Evolutionary conservation across 2,113 vertebrate genomes (phyloP).

Genomic region (Mormyrus lacerda): DNA sequence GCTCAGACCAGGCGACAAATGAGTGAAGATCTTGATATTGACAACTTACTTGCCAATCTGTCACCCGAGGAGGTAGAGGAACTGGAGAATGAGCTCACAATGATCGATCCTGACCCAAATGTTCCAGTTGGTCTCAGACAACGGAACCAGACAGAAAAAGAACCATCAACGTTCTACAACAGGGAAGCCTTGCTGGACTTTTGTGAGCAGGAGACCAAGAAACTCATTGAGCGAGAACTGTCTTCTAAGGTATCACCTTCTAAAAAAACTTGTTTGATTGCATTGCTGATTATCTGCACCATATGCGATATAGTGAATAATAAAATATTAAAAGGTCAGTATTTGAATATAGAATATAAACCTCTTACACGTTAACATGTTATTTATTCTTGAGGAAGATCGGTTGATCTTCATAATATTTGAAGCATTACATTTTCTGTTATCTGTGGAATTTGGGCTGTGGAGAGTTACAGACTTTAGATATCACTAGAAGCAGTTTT

Average conservation of each 20-base stretch:
- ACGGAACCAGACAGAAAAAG: slow-evolving; percentile 59
- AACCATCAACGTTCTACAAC: slow-evolving; percentile 47
- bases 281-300: not conserved
- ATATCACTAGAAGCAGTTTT: not conserved
- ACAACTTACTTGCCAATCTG: slow-evolving; percentile 69
- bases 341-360: not conserved
- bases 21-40: slow-evolving; percentile 76
- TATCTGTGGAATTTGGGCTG: not conserved
- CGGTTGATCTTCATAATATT: not conserved
- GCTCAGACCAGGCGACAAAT: slow-evolving; percentile 54
- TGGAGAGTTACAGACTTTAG: not conserved
- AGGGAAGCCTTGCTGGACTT: slow-evolving; percentile 53
- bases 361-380: not conserved
- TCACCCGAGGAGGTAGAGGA: slow-evolving; percentile 80
- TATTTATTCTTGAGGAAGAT: not conserved
- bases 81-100: slow-evolving; percentile 71
- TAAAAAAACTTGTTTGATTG: not conserved
- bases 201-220: slow-evolving; percentile 65
- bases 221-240: slow-evolving; percentile 56
- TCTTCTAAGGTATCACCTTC: slow-evolving; percentile 62
- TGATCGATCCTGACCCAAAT: slow-evolving; percentile 62
- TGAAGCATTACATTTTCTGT: not conserved
- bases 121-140: slow-evolving; percentile 59
- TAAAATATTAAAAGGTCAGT: not conserved
- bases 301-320: not conserved